phyloP scores from a whole-genome alignment of 2,797 vertebrate genomes.

The Amniataba percoides region DNA sequence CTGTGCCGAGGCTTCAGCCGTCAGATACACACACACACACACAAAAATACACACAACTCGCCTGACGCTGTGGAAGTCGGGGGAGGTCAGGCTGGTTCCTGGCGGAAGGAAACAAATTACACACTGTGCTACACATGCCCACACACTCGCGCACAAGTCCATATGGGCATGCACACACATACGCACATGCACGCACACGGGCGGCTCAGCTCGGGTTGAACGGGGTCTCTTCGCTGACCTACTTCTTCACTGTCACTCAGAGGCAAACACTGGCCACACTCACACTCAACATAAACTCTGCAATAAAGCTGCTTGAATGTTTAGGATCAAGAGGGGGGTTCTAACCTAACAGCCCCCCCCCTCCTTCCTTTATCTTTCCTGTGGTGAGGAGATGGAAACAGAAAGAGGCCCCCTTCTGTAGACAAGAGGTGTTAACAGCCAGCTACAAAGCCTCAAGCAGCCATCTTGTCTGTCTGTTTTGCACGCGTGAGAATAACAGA shows the following conservation, averaged over 20 bases:
- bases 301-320: constrained; percentile 49
- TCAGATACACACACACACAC: constrained; percentile 22
- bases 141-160: constrained; percentile 37
- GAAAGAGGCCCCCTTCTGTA: constrained; percentile 74
- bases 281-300: constrained; percentile 51
- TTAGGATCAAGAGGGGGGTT: constrained; percentile 56
- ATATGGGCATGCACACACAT: constrained; percentile 9
- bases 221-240: constrained; percentile 77
- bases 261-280: constrained; percentile 51
- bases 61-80: constrained; percentile 55
- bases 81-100: constrained; percentile 76
- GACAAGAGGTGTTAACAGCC: constrained; percentile 76
- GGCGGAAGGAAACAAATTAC: constrained; percentile 73
- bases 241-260: constrained; percentile 73
- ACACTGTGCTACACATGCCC: constrained; percentile 61
- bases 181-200: background rate
- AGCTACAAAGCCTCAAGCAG: constrained; percentile 67
- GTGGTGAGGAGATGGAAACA: constrained; percentile 63
- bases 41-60: constrained; percentile 27
- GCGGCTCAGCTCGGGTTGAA: constrained; percentile 67
- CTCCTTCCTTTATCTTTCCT: constrained; percentile 29
- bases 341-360: constrained; percentile 26
- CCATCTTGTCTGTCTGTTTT: constrained; percentile 78
- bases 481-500: constrained; percentile 48
- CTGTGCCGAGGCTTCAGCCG: constrained; percentile 52